Conservation (phyloP, 2,113 vertebrate genomes). For the Hippoglossus stenolepis region DNA sequence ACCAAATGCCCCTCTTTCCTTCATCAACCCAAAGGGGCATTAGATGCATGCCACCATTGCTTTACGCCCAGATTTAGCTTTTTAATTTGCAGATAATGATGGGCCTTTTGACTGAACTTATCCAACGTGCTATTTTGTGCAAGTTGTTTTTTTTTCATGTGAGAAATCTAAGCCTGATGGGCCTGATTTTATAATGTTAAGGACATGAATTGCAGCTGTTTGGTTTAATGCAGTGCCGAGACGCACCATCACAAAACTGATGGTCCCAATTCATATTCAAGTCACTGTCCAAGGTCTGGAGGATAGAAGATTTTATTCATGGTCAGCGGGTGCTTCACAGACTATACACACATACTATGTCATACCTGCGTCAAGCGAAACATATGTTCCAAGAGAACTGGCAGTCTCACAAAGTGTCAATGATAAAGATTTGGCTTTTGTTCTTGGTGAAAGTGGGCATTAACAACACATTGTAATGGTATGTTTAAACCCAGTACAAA, state of each 20-base stretch:
- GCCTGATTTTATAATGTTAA: background rate
- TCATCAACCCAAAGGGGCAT: background rate
- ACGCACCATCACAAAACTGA: too few species aligned
- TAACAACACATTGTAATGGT: background rate
- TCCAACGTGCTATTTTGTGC: background rate
- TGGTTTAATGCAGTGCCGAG: background rate
- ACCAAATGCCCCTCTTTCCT: background rate
- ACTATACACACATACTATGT: background rate
- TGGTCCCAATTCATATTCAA: background rate
- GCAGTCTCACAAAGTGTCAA: background rate
- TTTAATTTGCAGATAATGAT: slow-evolving; percentile 21
- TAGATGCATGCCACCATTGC: background rate
- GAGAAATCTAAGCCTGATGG: background rate
- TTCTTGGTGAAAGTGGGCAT: background rate
- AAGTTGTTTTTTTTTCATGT: background rate
- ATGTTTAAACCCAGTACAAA: slow-evolving; percentile 21
- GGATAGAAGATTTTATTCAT: slow-evolving; percentile 26
- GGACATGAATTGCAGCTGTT: background rate
- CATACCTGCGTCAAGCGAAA: background rate
- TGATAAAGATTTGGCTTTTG: background rate
- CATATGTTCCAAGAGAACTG: background rate
- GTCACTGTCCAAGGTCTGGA: slow-evolving; percentile 3
- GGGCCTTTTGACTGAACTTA: background rate
- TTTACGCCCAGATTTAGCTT: background rate
- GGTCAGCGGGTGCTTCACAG: background rate